Conservation (phyloP, 2,888 invertebrate species). For the Blastobasis lacticolella region DNA sequence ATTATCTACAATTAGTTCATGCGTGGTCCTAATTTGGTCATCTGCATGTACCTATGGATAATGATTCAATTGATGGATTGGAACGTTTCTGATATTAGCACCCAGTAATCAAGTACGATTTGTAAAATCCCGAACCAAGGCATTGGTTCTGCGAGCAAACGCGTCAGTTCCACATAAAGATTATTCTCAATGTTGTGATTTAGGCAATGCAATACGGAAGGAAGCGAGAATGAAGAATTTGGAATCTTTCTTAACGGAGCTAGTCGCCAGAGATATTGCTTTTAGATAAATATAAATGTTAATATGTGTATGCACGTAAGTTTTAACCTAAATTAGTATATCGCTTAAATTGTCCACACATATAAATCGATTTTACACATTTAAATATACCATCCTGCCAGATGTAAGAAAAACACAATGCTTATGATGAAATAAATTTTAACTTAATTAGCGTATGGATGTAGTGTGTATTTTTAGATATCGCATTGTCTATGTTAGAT, state of each 20-base stretch:
- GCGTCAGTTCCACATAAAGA: too few relatives aligned
- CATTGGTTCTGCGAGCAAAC: too few relatives aligned
- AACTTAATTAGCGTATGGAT: conserved; percentile 65
- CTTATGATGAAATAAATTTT: conserved; percentile 68
- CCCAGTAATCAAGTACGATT: too few relatives aligned
- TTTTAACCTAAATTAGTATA: conserved; percentile 43
- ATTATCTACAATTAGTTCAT: too few relatives aligned
- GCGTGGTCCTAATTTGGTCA: too few relatives aligned
- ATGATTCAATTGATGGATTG: too few relatives aligned
- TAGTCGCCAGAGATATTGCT: conserved; percentile 66
- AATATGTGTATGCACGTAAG: conserved; percentile 65
- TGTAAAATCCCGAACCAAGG: too few relatives aligned
- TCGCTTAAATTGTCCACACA: conserved; percentile 71
- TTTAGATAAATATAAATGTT: conserved; percentile 61
- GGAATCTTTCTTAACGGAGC: conserved; percentile 71
- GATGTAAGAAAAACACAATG: conserved; percentile 62
- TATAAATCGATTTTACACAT: conserved; percentile 64
- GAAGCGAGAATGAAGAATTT: conserved; percentile 33
- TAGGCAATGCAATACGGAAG: conserved; percentile 15
- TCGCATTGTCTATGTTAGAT: conserved; percentile 70
- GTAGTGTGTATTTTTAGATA: conserved; percentile 73
- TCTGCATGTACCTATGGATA: too few relatives aligned
- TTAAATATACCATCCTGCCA: conserved; percentile 69
- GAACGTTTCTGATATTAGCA: too few relatives aligned
- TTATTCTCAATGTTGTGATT: conserved; percentile 6